These are phyloP conservation scores for Conistra vaccinii DNA, from an alignment of 2,888 invertebrate species.

Conservation along the genomic window DNA sequence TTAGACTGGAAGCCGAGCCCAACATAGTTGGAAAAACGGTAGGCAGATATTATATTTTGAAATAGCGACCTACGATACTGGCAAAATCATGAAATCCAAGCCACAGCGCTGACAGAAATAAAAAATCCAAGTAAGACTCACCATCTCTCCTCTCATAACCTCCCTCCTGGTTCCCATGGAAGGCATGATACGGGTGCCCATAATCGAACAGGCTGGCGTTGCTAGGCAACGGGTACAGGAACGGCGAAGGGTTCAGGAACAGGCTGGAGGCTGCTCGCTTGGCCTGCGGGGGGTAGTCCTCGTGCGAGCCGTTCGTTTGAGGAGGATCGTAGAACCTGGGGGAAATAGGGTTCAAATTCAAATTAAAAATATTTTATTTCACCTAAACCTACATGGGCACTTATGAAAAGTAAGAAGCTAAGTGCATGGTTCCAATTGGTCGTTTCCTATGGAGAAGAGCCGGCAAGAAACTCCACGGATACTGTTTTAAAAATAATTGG, in stretches of 20 bases:
- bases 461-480: no score
- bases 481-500: no score
- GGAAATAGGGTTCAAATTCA: not conserved
- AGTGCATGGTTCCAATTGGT: not conserved
- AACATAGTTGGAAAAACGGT: no score
- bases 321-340: constrained; percentile 88
- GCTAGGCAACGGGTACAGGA: constrained; percentile 85
- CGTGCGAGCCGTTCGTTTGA: constrained; percentile 86
- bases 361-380: not conserved
- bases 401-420: not conserved
- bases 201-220: constrained; percentile 91
- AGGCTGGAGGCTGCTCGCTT: constrained; percentile 82
- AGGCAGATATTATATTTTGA: no score
- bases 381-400: not conserved
- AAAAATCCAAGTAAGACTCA: constrained; percentile 62
- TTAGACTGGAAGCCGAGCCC: no score
- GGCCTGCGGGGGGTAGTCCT: constrained; percentile 86
- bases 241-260: constrained; percentile 84
- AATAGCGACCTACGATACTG: no score
- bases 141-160: constrained; percentile 85
- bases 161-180: constrained; percentile 77
- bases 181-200: constrained; percentile 84
- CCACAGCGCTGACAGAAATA: not conserved
- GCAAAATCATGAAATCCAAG: not conserved
- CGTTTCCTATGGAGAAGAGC: not conserved